Evolutionary conservation across 2,888 invertebrate species (phyloP), one percentile per base, ranked within the genome.

Genomic region (Gortyna flavago): DNA sequence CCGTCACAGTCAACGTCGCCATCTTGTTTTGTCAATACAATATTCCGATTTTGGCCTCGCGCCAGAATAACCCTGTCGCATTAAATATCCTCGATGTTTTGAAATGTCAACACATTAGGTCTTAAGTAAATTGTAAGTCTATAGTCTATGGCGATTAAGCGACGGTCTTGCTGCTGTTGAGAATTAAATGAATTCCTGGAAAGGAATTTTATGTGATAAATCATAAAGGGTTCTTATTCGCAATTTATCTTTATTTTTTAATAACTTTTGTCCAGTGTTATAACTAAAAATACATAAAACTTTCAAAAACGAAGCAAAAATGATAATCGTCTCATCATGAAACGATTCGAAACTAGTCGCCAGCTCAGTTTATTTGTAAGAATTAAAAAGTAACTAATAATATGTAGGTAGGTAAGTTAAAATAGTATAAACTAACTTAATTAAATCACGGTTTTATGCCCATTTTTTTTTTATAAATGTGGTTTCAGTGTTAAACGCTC

Each of bases 241-340:
- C 11, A 73, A 74, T 44, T 4, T 44, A 35, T 44, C 6, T 74
- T 74, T 59, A 74, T 59, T 74, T 73, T 57, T 44, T 74, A 57
- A 57, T 32, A 73, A 73, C 41, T 25, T 41, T 21, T 41, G 9
- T 59, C 44, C 44, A 59, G 21, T 44, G 21, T 32, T 32, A 7
- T 29, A 62, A 68, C 48, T 32, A 51, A 51, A 68, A 68, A n/a
- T 68, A 68, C 68, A 68, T 35, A 54, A 72, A 71, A 51, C 29
- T 25, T 57, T 21, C 9, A 59, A 73, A 74, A 35, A 44, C n/a
- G 44, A 44, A 74, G 74, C n/a, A 35, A 74, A 41, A 57, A 74
- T 16, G 21, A 74, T 21, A 35, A 21, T n/a, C 18, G 32, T 57
- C 11, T 38, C 38, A 32, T 54, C 11, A 25, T 32, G 25, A 6